Conservation (phyloP, 2,797 vertebrate genomes). For the Premnoplex brunnescens region DNA sequence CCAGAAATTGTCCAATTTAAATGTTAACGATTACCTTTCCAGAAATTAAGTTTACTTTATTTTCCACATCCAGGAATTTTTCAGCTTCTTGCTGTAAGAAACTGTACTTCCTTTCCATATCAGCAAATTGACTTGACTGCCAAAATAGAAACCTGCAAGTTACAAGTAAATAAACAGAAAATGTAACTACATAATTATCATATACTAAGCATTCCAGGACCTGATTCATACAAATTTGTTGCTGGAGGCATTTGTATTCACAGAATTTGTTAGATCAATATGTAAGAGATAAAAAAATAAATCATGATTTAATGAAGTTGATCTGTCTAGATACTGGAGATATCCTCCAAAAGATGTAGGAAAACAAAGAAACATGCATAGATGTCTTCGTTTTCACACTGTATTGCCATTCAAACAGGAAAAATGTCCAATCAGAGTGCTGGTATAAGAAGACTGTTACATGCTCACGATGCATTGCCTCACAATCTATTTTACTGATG, state of each 20-base stretch:
- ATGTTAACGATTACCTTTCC: slow-evolving; percentile 82
- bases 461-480: neutral
- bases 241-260: neutral
- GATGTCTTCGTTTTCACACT: neutral
- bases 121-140: slow-evolving; percentile 84
- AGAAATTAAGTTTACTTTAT: slow-evolving; percentile 83
- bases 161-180: slow-evolving; percentile 34
- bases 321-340: neutral
- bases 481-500: neutral
- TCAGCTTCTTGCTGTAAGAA: slow-evolving; percentile 79
- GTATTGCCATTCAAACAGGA: neutral
- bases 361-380: neutral
- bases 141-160: slow-evolving; percentile 84
- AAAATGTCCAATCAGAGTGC: neutral
- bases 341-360: neutral
- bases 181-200: neutral
- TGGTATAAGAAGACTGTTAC: neutral
- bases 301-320: neutral
- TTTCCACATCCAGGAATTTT: slow-evolving; percentile 79
- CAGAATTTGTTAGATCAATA: neutral
- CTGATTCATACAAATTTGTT: neutral
- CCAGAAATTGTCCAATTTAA: neutral
- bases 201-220: neutral
- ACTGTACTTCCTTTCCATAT: slow-evolving; percentile 83
- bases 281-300: neutral